Conservation (phyloP, 2,888 invertebrate species). For the Lathronympha strigana region DNA sequence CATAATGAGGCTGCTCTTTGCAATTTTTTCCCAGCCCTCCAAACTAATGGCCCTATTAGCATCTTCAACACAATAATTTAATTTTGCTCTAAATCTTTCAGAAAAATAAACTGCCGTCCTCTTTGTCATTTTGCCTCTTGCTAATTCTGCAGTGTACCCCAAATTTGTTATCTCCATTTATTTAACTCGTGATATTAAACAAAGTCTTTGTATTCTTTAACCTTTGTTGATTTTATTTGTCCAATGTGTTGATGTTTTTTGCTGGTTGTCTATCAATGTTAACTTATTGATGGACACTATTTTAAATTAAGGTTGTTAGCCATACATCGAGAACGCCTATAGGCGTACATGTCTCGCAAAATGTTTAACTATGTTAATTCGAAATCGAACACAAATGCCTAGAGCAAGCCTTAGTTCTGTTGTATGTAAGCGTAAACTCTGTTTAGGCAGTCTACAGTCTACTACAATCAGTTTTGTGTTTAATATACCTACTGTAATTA, state of each 20-base stretch:
- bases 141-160: constrained; percentile 47
- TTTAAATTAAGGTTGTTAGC: no score
- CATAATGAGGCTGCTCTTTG: constrained; percentile 56
- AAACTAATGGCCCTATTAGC: constrained; percentile 74
- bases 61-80: constrained; percentile 72
- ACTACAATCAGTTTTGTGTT: no score
- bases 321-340: no score
- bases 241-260: background rate
- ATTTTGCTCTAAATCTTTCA: constrained; percentile 58
- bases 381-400: no score
- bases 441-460: no score
- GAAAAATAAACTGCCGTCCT: constrained; percentile 56
- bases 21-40: constrained; percentile 60
- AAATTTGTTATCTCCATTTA: constrained; percentile 43
- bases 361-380: no score
- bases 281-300: no score
- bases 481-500: no score
- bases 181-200: background rate
- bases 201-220: background rate
- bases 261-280: background rate
- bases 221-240: background rate
- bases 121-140: constrained; percentile 53
- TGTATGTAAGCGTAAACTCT: no score
- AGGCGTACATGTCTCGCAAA: no score
- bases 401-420: no score